A percentile compares a stretch with the other conserved stretches of the same genome.
phyloP scores from a whole-genome alignment of 2,113 vertebrate species.

The Propithecus coquereli region DNA sequence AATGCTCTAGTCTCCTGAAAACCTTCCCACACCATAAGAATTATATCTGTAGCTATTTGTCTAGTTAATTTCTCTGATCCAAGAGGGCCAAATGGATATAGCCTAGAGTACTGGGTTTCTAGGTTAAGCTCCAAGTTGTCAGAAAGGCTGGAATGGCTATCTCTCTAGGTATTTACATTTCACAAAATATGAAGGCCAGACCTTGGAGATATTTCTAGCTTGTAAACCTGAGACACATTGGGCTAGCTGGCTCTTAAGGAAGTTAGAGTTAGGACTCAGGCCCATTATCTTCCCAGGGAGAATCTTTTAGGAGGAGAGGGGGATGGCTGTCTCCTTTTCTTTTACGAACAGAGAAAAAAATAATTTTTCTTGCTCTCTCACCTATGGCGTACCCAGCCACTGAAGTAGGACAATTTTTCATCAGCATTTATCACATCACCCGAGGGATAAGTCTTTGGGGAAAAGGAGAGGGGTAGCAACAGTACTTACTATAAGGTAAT shows the following conservation, averaged over 20 bases:
- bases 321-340: background rate
- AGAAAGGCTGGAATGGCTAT: background rate
- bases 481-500: background rate
- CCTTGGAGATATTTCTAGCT: background rate
- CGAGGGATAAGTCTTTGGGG: background rate
- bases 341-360: background rate
- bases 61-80: conserved; percentile 10
- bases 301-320: background rate
- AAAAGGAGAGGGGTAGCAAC: background rate
- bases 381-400: background rate
- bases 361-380: background rate
- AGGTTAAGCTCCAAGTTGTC: background rate
- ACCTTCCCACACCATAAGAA: background rate
- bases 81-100: background rate
- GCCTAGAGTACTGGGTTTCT: background rate
- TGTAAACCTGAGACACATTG: background rate
- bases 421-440: background rate
- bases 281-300: background rate
- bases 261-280: background rate
- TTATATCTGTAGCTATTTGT: background rate
- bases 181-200: background rate
- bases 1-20: background rate
- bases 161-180: background rate
- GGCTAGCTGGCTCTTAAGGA: background rate
- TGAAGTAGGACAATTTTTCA: background rate